Percentiles rank a stretch among this genome's conserved stretches.
These are phyloP conservation scores for Drosophila carrolli DNA, from an alignment of 1,140 invertebrate genomes.

Conservation along the genomic window DNA sequence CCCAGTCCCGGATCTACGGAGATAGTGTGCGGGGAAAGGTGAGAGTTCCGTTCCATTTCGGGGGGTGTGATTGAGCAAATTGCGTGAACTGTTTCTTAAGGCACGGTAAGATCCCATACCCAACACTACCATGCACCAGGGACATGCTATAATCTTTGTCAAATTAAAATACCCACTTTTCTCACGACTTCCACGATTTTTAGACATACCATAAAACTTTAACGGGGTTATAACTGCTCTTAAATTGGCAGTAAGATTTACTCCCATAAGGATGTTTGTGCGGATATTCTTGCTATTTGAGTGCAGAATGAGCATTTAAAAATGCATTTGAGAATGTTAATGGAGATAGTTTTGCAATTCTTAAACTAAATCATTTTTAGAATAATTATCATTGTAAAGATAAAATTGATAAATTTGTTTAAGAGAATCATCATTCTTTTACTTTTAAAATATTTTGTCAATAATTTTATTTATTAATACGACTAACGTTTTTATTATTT, in stretches of 20 bases:
- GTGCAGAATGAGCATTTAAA: background rate
- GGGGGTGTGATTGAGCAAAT: slow-evolving; percentile 25
- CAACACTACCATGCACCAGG: background rate
- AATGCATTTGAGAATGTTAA: background rate
- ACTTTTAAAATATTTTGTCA: no score
- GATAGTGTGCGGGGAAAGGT: slow-evolving; percentile 7
- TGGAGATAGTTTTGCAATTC: background rate
- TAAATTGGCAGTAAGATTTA: slow-evolving; percentile 1
- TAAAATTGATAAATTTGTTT: no score
- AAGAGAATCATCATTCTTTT: no score
- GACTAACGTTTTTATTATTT: no score
- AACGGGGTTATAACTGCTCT: background rate
- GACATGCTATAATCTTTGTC: slow-evolving; percentile 1
- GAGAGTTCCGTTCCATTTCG: background rate
- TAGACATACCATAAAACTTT: background rate
- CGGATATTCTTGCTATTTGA: background rate
- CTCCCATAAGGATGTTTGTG: background rate
- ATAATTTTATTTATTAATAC: no score
- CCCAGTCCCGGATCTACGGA: slow-evolving; percentile 7
- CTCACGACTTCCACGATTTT: background rate
- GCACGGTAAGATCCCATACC: background rate
- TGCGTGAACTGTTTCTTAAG: slow-evolving; percentile 1
- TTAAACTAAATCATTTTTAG: no score
- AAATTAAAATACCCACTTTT: slow-evolving; percentile 4
- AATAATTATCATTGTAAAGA: no score